Base-by-base conservation (phyloP, 2,797 vertebrate species). In the Ataeniobius toweri region DNA sequence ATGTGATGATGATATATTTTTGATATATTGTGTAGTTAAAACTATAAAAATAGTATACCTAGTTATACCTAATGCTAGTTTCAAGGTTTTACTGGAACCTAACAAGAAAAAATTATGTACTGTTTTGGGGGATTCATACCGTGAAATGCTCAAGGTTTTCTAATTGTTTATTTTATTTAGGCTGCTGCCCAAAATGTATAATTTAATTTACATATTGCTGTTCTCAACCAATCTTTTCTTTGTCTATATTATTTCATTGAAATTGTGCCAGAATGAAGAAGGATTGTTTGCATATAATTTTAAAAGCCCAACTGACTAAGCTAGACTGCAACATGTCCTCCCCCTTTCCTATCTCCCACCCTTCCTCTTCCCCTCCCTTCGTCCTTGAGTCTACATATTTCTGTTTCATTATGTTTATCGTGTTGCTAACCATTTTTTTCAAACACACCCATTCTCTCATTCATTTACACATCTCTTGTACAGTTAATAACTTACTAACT, bases 301-400 rank as follows among this genome's bases (percentile, higher is more conserved):
- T 78, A 7, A 73, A 56, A 10, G 0, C 50, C 41, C 73, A 78
- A 14, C 7, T 39, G 67, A 26, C 24, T 16, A 46, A 46, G 67
- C 67, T 22, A 56, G 26, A 20, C 26, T 67, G 20, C 67, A 20
- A 41, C 48, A 73, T 69, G 55, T 56, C 26, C 28, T 79, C 63
- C 58, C 22, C 4, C 26, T 71, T 86, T 83, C 78, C 82, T 76
- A 71, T 78, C 65, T 83, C 78, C 31, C 68, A 65, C 71, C 59
- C 81, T 82, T 81, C 80, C 80, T 74, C 73, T 78, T 69, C 53
- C 63, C 73, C 55, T 86, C 65, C 74, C 70, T 76, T 76, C 82
- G 69, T 75, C 75, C 68, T 79, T 80, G 28, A 61, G 53, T 77
- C 56, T 44, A 71, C 20, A 31, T 65, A 56, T 63, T 3, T 59